Percentiles rank a stretch among this genome's conserved stretches.
Conservation (phyloP, 1,140 invertebrate species). For the Brachionus asplanchnoidis region DNA sequence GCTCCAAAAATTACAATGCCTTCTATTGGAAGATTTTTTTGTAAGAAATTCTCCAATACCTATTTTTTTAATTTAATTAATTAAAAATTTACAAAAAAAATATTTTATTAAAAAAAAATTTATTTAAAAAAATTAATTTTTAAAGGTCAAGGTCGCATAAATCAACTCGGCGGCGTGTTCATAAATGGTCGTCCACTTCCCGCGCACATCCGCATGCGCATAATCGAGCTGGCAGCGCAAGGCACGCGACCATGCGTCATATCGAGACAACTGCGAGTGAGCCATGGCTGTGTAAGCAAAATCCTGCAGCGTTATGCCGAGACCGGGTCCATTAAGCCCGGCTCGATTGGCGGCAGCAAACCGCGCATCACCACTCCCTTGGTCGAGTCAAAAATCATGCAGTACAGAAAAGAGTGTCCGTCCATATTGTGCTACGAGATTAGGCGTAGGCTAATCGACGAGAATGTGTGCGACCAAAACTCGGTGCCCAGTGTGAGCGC, state of each 20-base stretch:
- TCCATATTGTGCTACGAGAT: constrained; percentile 59
- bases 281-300: constrained; percentile 91
- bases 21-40: too few relatives aligned
- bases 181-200: constrained; percentile 92
- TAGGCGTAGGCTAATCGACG: constrained; percentile 54
- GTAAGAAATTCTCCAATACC: too few relatives aligned
- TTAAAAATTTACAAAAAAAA: too few relatives aligned
- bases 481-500: constrained; percentile 83
- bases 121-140: background rate
- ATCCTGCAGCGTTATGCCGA: constrained; percentile 66
- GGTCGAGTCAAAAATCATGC: constrained; percentile 53
- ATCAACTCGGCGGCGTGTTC: constrained; percentile 95
- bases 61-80: too few relatives aligned
- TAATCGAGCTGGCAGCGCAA: constrained; percentile 86
- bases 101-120: background rate
- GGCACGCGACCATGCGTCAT: constrained; percentile 90
- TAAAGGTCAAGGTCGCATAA: constrained; percentile 66
- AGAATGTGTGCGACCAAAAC: constrained; percentile 55
- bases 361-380: constrained; percentile 57
- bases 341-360: constrained; percentile 58
- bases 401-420: constrained; percentile 56
- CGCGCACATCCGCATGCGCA: constrained; percentile 87
- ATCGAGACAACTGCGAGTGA: constrained; percentile 80
- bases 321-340: constrained; percentile 58
- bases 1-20: too few relatives aligned